These are phyloP conservation scores for Microplitis manilae DNA, from an alignment of 2,888 invertebrate species.

Conservation along the genomic window DNA sequence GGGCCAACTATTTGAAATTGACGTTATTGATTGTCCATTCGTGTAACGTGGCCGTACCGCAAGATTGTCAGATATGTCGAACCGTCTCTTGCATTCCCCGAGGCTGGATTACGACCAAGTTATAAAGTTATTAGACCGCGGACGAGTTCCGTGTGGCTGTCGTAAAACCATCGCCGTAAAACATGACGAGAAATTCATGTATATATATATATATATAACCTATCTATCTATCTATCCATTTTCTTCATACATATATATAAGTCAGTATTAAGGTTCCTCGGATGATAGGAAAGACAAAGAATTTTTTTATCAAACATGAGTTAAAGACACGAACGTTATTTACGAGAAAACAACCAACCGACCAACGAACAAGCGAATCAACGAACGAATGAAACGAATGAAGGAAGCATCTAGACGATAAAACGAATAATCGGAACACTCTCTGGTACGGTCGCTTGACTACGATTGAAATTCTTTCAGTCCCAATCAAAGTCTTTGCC, in stretches of 20 bases:
- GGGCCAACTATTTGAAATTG: slow-evolving; percentile 9
- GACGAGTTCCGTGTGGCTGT: slow-evolving; percentile 26
- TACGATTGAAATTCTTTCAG: slow-evolving; percentile 67
- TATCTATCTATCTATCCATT: not conserved
- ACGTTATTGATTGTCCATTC: slow-evolving; percentile 18
- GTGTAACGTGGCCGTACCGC: slow-evolving; percentile 9
- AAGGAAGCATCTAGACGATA: not conserved
- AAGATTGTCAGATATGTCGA: slow-evolving; percentile 27
- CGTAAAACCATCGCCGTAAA: slow-evolving; percentile 24
- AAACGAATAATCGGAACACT: slow-evolving; percentile 23
- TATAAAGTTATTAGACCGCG: slow-evolving; percentile 33
- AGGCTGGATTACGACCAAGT: slow-evolving; percentile 25
- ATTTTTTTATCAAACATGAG: slow-evolving; percentile 30
- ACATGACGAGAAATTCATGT: not conserved
- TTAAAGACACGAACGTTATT: slow-evolving; percentile 62
- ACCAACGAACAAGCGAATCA: not conserved
- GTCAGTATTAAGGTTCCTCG: not conserved
- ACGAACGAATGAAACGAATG: slow-evolving; percentile 15
- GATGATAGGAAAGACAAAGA: not conserved
- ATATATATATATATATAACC: not conserved
- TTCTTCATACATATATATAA: not conserved
- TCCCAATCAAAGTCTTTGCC: slow-evolving; percentile 65
- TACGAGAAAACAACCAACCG: slow-evolving; percentile 54
- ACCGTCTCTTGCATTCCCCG: slow-evolving; percentile 17
- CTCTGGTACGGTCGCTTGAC: slow-evolving; percentile 20